Base-by-base conservation (phyloP, 2,888 invertebrate species). In the Plagodis pulveraria region DNA sequence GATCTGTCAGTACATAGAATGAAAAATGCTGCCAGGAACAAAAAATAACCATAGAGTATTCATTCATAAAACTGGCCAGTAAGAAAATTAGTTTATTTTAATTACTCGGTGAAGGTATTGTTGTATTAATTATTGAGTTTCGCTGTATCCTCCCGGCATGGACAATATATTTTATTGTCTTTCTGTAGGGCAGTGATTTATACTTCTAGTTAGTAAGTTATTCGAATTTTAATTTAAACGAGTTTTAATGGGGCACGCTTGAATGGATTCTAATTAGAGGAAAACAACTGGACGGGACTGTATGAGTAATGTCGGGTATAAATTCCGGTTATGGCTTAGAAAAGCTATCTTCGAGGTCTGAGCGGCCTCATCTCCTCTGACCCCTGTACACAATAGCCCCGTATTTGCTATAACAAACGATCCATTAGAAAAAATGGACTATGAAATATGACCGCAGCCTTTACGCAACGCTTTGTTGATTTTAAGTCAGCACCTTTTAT, bases 111-210 rank as follows among this genome's bases (percentile, higher is more conserved):
- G 80, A 84, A 79, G 77, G 86, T 84, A 91, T 91, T 91, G 88
- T 90, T 87, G 83, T 91, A 89, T 90, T 91, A 87, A 91, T 91
- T 87, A 89, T 87, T 83, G 74, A 71, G 74, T 77, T 76, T 74
- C 80, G 77, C 73, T 75, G 76, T 63, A 58, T 54, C 71, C 75
- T 76, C 72, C 70, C 76, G 74, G 62, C 64, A 76, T 84, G 83
- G 89, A 91, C 90, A 89, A 89, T 90, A 89, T 91, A 91, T 92
- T 91, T 89, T 90, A 92, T 92, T 90, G 90, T 91, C 87, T 91
- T 85, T 85, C 84, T 76, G 79, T 85, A 75, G 74, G 74, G 64
- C 71, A 64, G 77, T 91, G 92, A 92, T 92, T 92, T 92, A 92
- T 91, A 87, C 69, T 73, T 87, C 91, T 91, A 92, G 91, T 92